Conservation (phyloP, 2,113 vertebrate genomes). For the Odontophorus gujanensis region DNA sequence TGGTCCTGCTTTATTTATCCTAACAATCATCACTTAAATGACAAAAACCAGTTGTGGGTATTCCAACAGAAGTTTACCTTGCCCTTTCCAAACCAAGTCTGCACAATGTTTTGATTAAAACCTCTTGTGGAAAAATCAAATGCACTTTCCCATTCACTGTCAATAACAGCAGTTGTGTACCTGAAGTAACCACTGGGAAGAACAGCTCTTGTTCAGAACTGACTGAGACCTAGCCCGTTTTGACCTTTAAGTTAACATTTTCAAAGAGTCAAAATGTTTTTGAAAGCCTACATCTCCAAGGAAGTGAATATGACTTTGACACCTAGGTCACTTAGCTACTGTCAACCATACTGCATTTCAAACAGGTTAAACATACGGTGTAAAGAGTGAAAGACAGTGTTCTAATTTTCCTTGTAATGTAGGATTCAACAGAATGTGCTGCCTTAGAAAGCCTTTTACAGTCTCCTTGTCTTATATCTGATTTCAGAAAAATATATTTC, state of each 20-base stretch:
- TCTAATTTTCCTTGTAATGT: not conserved
- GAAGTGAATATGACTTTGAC: not conserved
- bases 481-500: not conserved
- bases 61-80: not conserved
- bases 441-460: not conserved
- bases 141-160: not conserved
- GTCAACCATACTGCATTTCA: not conserved
- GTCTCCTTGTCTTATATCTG: not conserved
- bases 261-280: not conserved
- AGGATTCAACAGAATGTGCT: not conserved
- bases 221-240: not conserved
- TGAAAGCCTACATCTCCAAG: not conserved
- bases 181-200: not conserved
- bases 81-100: not conserved
- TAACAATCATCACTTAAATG: not conserved
- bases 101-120: not conserved
- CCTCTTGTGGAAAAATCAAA: not conserved
- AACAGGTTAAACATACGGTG: not conserved
- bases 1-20: not conserved
- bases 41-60: not conserved
- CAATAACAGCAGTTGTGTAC: not conserved
- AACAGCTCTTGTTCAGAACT: not conserved
- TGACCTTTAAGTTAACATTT: not conserved
- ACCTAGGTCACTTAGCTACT: not conserved
- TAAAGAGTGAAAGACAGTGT: not conserved